phyloP scores from a whole-genome alignment of 2,113 vertebrate species.

The Dicrurus megarhynchus region DNA sequence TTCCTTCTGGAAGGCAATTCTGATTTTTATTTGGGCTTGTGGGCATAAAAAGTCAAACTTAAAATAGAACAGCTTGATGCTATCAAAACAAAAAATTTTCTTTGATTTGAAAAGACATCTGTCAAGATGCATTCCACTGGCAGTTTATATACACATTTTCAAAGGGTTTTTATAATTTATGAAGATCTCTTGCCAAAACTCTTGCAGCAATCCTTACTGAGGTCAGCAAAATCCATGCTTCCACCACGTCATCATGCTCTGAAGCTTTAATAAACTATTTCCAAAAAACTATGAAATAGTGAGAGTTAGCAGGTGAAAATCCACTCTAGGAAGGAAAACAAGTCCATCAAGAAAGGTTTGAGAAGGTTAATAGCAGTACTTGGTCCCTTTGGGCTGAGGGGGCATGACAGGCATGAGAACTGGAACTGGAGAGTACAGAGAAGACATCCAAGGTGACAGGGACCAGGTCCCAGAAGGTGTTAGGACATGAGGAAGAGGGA shows the following conservation, averaged over 20 bases:
- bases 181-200: not conserved
- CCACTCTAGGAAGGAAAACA: not conserved
- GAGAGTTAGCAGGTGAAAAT: not conserved
- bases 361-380: not conserved
- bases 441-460: not conserved
- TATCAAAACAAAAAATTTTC: not conserved
- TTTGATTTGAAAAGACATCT: not conserved
- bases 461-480: not conserved
- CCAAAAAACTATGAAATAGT: not conserved
- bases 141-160: not conserved
- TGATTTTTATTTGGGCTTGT: not conserved
- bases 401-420: not conserved
- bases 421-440: not conserved
- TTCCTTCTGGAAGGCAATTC: not conserved
- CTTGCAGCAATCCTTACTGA: not conserved
- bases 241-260: not conserved
- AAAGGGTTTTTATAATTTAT: not conserved
- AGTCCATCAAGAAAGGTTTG: not conserved
- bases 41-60: not conserved
- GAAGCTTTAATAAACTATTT: not conserved
- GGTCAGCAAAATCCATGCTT: not conserved
- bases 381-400: rapidly evolving
- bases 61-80: not conserved
- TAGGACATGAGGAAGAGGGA: not conserved
- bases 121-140: not conserved